Evolutionary conservation across 1,140 invertebrate genomes (phyloP).

Genomic region (Pogonus chalceus): DNA sequence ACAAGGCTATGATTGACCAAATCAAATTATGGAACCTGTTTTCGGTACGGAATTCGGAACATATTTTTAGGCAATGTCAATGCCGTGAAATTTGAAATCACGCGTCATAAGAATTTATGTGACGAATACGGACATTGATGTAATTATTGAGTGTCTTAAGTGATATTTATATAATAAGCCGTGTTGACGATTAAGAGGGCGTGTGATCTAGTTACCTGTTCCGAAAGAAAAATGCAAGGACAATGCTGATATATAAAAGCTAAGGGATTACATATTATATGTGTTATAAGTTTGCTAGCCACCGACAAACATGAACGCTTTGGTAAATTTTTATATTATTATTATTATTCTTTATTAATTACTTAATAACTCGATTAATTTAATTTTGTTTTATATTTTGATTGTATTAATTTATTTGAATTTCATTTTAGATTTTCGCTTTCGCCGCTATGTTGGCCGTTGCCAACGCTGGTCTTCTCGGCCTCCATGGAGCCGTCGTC

Average conservation of each 20-base stretch:
- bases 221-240: background rate
- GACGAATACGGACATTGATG: too few species aligned
- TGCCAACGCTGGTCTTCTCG: constrained; percentile 1
- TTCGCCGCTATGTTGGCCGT: constrained; percentile 8
- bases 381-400: too few species aligned
- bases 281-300: background rate
- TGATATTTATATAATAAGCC: too few species aligned
- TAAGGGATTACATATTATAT: background rate
- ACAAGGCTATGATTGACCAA: too few species aligned
- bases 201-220: background rate
- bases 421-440: constrained; percentile 2
- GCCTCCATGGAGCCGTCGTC: background rate
- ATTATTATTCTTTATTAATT: background rate
- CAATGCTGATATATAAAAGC: background rate
- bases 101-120: too few species aligned
- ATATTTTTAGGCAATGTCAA: background rate
- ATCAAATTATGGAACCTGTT: too few species aligned
- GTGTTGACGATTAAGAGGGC: background rate
- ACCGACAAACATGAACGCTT: background rate
- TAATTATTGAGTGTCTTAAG: too few species aligned
- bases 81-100: background rate
- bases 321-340: background rate
- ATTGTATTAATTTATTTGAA: background rate
- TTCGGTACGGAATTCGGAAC: too few species aligned
- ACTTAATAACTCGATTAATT: background rate